phyloP scores from a whole-genome alignment of 2,888 invertebrate genomes.

The Drosophila phalerata region DNA sequence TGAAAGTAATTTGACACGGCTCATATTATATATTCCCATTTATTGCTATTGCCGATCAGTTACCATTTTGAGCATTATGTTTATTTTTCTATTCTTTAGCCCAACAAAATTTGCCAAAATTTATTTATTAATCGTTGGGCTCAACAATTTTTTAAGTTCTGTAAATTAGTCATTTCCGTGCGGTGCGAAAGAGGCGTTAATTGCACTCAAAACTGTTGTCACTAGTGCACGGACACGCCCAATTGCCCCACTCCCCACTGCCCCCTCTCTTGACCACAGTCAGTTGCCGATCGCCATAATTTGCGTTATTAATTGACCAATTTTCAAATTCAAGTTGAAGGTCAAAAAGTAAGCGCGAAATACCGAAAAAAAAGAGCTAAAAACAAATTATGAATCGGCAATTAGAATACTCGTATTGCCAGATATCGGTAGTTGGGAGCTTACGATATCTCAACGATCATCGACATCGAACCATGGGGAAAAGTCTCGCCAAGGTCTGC shows the following conservation, averaged over 20 bases:
- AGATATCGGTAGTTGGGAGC: conserved; percentile 20
- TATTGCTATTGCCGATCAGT: conserved; percentile 60
- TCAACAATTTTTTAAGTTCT: conserved; percentile 16
- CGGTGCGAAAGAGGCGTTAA: conserved; percentile 66
- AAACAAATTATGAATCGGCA: conserved; percentile 59
- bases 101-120: conserved; percentile 16
- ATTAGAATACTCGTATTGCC: conserved; percentile 59
- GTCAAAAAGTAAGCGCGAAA: conserved; percentile 60
- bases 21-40: conserved; percentile 17
- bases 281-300: conserved; percentile 67
- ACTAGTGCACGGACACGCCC: conserved; percentile 58
- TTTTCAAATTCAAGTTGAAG: conserved; percentile 81
- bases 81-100: background rate
- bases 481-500: conserved; percentile 53
- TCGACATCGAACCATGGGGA: conserved; percentile 25
- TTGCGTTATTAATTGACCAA: conserved; percentile 78
- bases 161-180: conserved; percentile 75
- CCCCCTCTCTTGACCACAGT: conserved; percentile 16
- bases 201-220: conserved; percentile 74
- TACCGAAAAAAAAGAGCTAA: conserved; percentile 27
- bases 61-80: conserved; percentile 44
- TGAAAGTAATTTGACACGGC: conserved; percentile 75
- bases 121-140: conserved; percentile 18
- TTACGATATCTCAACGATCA: conserved; percentile 23
- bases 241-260: background rate